Conservation (phyloP, 2,888 invertebrate species). For the Mimachlamys varia region DNA sequence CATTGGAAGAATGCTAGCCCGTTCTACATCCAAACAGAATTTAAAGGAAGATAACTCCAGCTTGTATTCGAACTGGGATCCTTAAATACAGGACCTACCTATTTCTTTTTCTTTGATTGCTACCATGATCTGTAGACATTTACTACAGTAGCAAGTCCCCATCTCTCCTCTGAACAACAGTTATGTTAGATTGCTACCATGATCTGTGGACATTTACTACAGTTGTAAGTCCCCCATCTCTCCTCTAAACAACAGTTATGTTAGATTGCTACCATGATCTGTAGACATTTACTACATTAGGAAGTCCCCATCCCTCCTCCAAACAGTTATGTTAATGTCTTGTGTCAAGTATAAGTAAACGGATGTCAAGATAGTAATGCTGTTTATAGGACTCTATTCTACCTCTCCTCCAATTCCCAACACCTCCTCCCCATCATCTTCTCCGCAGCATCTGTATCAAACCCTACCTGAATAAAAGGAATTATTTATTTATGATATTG, state of each 20-base stretch:
- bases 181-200: background rate
- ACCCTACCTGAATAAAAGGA: background rate
- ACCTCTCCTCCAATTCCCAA: background rate
- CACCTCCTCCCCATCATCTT: background rate
- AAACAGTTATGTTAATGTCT: conserved; percentile 2
- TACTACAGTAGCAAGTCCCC: too few relatives aligned
- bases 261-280: background rate
- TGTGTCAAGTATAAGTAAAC: background rate
- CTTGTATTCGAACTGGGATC: too few relatives aligned
- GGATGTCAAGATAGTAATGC: background rate
- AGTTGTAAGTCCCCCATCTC: background rate
- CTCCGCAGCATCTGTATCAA: background rate
- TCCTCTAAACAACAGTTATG: background rate
- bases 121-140: too few relatives aligned
- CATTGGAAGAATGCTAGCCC: too few relatives aligned
- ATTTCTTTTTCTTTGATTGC: too few relatives aligned
- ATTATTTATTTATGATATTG: background rate
- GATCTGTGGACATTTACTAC: conserved; percentile 13
- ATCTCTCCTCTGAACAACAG: too few relatives aligned
- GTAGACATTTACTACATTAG: background rate
- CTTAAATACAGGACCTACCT: too few relatives aligned
- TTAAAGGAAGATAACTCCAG: too few relatives aligned
- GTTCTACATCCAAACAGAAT: too few relatives aligned
- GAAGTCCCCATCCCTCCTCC: background rate
- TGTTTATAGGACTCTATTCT: background rate